Percentiles rank a stretch among this genome's conserved stretches.
These are phyloP conservation scores for Machaerirhynchus nigripectus DNA, from an alignment of 2,113 vertebrate species.

Conservation along the genomic window DNA sequence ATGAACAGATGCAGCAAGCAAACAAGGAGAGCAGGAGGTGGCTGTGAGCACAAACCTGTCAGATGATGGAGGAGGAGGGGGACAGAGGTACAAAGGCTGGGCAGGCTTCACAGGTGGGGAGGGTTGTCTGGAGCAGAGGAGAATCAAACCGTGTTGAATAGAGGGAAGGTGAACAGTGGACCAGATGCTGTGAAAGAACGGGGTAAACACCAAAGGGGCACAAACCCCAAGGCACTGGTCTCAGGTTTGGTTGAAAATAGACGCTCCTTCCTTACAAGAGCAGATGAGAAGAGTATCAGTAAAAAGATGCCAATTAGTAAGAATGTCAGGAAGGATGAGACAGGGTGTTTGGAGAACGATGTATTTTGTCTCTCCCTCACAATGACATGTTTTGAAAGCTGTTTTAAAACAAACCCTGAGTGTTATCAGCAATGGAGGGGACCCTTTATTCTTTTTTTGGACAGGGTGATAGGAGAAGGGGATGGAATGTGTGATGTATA, in stretches of 20 bases:
- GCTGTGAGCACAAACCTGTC: accelerated
- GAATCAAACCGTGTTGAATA: background rate
- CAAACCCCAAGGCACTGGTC: accelerated
- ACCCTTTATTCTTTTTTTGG: background rate
- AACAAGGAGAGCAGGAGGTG: background rate
- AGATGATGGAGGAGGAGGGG: background rate
- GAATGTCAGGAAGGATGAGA: background rate
- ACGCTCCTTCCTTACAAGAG: background rate
- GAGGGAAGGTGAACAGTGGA: background rate
- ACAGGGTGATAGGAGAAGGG: background rate
- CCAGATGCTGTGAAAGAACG: accelerated
- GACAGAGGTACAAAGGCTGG: background rate
- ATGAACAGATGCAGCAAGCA: background rate
- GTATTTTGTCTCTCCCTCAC: background rate
- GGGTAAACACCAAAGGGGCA: background rate
- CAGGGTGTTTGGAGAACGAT: background rate
- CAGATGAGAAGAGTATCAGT: background rate
- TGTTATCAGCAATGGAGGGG: background rate
- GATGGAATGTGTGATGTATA: background rate
- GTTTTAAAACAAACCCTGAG: background rate
- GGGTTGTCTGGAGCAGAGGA: background rate
- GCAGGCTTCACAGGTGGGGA: background rate
- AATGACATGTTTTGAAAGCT: constrained; percentile 21
- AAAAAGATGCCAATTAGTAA: background rate
- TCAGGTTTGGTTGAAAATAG: background rate